Conservation (phyloP, 2,888 invertebrate genomes). For the Parnassius orleans region DNA sequence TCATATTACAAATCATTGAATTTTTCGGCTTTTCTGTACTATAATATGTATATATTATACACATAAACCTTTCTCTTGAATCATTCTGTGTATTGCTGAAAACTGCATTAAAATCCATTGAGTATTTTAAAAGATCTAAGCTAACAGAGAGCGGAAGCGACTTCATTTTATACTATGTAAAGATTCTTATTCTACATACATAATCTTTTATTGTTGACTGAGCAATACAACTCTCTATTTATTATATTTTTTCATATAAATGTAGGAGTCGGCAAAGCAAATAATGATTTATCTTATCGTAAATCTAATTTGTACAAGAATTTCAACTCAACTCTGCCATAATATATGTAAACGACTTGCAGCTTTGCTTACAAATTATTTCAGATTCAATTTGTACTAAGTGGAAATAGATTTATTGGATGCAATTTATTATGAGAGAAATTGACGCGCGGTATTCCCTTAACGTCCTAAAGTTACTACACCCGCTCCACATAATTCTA, state of each 20-base stretch:
- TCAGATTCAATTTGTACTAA: constrained; percentile 40
- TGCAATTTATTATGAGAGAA: constrained; percentile 54
- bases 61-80: too few species aligned
- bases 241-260: constrained; percentile 1
- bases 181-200: too few species aligned
- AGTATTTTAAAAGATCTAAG: too few species aligned
- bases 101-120: too few species aligned
- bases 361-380: constrained; percentile 34
- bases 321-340: constrained; percentile 16
- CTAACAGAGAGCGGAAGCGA: too few species aligned
- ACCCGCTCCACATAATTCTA: constrained; percentile 25
- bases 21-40: too few species aligned
- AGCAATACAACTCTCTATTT: neutral
- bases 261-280: constrained; percentile 4
- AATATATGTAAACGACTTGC: constrained; percentile 31
- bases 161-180: too few species aligned
- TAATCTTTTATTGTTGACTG: neutral
- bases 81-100: too few species aligned
- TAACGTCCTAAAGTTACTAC: constrained; percentile 52
- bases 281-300: constrained; percentile 16
- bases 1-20: too few species aligned
- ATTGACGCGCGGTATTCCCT: constrained; percentile 65
- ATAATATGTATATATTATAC: too few species aligned
- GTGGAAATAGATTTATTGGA: constrained; percentile 45
- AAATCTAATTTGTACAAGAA: constrained; percentile 19